Percentiles rank a stretch among this genome's conserved stretches.
Evolutionary conservation across 2,888 invertebrate species (phyloP).

Genomic region (Boloria selene): DNA sequence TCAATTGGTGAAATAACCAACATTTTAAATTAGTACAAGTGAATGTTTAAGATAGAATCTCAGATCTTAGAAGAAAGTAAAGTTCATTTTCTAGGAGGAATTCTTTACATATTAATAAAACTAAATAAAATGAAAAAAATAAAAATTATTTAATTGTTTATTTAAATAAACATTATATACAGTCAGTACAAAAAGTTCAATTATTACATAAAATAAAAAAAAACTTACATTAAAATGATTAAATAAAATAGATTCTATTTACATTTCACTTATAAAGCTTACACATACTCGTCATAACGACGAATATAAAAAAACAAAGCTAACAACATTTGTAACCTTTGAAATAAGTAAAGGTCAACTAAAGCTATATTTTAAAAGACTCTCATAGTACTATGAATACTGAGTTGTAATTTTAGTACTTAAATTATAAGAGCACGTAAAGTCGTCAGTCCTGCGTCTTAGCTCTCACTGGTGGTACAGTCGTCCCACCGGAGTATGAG

Average conservation of each 20-base stretch:
- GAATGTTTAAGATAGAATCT: too few relatives aligned
- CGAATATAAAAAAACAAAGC: conserved; percentile 11
- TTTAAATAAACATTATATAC: conserved; percentile 12
- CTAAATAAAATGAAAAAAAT: not conserved
- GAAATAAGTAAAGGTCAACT: too few relatives aligned
- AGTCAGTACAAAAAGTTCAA: not conserved
- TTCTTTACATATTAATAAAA: not conserved
- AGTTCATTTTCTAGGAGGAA: not conserved
- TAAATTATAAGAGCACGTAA: too few relatives aligned
- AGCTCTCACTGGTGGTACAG: too few relatives aligned
- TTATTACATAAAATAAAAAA: not conserved
- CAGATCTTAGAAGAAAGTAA: too few relatives aligned
- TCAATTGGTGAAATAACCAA: too few relatives aligned
- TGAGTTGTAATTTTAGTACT: too few relatives aligned
- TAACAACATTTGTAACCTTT: not conserved
- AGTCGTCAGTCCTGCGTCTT: too few relatives aligned
- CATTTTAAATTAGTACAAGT: too few relatives aligned
- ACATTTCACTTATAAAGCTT: conserved; percentile 48
- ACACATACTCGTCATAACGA: conserved; percentile 32
- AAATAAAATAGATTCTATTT: conserved; percentile 41
- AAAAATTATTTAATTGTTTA: not conserved
- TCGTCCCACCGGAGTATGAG: too few relatives aligned
- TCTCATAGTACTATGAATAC: too few relatives aligned
- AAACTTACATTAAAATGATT: not conserved
- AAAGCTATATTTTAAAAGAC: too few relatives aligned